Evolutionary conservation across 2,888 invertebrate species (phyloP), one percentile per base, ranked within the genome.

Genomic region (Herminia tarsipennalis): DNA sequence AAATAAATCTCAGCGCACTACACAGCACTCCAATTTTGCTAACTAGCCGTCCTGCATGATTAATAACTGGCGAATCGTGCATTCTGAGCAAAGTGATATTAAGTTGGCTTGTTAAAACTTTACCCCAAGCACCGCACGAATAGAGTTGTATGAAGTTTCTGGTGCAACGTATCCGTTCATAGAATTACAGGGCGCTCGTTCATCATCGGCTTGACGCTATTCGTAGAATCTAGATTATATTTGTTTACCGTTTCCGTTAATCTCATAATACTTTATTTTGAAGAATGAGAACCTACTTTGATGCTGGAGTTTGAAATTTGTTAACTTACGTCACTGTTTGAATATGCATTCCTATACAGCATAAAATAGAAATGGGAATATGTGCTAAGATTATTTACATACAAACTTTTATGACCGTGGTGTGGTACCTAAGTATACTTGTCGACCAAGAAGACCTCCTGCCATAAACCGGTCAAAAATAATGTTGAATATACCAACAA

Each of bases 61-160:
- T 90, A 89, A 91, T 88, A 88, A 82, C 86, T 76, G 83, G 85
- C 78, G 88, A 84, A 86, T 88, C 83, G 86, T 82, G 86, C 83
- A 86, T 88, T 86, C 83, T 79, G 78, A 69, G 83, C 78, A 81
- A 87, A 90, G 88, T 89, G 91, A 90, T 89, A 91, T 90, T 89
- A 90, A 91, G 91, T 91, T 90, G 88, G 86, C 90, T 91, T 89
- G 91, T 91, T 91, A 91, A 89, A 91, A 91, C 89, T 90, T 90
- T 83, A 81, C 52, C 76, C 73, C 76, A 77, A 76, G 81, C 82
- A 73, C 76, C 73, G 84, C 82, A 81, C 72, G 73, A 83, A 82
- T 83, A 75, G 74, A 85, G 81, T 82, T 83, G 78, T 73, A 73
- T 78, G 68, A 77, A 81, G 82, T 86, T 83, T 67, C 68, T 70